Evolutionary conservation across 2,888 invertebrate species (phyloP).

Genomic region (Plebejus argus): DNA sequence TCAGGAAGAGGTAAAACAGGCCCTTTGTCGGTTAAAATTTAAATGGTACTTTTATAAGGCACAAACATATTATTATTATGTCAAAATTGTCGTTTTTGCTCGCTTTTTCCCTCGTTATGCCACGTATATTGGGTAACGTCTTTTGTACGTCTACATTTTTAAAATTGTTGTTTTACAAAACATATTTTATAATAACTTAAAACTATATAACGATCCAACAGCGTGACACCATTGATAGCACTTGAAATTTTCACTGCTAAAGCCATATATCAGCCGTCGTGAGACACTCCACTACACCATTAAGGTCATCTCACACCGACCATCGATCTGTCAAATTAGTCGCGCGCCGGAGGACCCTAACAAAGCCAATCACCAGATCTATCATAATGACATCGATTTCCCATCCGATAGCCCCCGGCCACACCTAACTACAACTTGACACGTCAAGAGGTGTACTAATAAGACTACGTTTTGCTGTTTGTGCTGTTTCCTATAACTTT

Average conservation of each 20-base stretch:
- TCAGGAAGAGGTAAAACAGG: too few relatives aligned
- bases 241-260: background rate
- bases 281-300: conserved; percentile 45
- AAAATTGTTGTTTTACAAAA: background rate
- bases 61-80: too few relatives aligned
- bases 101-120: too few relatives aligned
- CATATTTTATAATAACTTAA: background rate
- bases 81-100: too few relatives aligned
- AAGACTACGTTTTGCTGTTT: background rate
- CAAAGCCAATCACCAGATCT: conserved; percentile 78
- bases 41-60: too few relatives aligned
- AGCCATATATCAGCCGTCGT: conserved; percentile 49
- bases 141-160: too few relatives aligned
- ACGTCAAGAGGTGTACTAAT: conserved; percentile 22
- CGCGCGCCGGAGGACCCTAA: conserved; percentile 64
- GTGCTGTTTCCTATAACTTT: background rate
- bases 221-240: conserved; percentile 53
- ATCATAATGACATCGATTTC: conserved; percentile 79
- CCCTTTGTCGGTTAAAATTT: too few relatives aligned
- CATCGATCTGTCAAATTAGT: conserved; percentile 79
- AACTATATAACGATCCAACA: conserved; percentile 68
- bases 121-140: too few relatives aligned
- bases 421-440: conserved; percentile 19
- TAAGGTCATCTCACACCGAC: conserved; percentile 60
- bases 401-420: conserved; percentile 57